Evolutionary conservation across 2,888 invertebrate species (phyloP).

Genomic region (Nasonia oneida): DNA sequence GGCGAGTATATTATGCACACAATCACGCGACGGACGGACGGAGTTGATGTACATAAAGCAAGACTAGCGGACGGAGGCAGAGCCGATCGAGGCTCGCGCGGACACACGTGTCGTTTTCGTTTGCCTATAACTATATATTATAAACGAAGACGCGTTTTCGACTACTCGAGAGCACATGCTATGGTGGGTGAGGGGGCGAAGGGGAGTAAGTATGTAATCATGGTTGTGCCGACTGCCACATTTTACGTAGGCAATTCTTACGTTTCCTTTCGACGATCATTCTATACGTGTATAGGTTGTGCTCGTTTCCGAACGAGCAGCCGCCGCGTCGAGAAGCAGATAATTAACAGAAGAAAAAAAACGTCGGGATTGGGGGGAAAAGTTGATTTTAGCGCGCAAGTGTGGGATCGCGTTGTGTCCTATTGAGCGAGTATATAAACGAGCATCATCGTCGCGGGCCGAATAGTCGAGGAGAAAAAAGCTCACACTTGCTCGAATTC

Average conservation of each 20-base stretch:
- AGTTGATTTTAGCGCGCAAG: constrained; percentile 8
- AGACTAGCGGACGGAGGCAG: constrained; percentile 14
- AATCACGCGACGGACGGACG: not conserved
- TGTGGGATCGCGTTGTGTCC: constrained; percentile 13
- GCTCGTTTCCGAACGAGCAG: not conserved
- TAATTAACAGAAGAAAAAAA: not conserved
- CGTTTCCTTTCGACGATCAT: not conserved
- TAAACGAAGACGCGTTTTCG: not conserved
- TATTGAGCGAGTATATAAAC: constrained; percentile 16
- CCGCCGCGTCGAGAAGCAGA: constrained; percentile 15
- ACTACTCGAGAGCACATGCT: constrained; percentile 6
- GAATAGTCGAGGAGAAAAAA: not conserved
- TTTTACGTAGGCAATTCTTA: not conserved
- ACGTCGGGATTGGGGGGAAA: not conserved
- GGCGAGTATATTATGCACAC: not conserved
- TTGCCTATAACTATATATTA: constrained; percentile 2
- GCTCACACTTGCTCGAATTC: not conserved
- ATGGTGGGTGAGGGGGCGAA: not conserved
- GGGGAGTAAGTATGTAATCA: constrained; percentile 5
- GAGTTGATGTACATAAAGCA: constrained; percentile 26
- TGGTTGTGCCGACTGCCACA: constrained; percentile 33
- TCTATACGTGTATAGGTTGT: not conserved
- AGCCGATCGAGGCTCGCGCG: not conserved
- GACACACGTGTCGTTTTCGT: not conserved
- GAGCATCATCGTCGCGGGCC: constrained; percentile 38